Base-by-base conservation (phyloP, 1,140 invertebrate genomes). In the Lepidurus packardi region DNA sequence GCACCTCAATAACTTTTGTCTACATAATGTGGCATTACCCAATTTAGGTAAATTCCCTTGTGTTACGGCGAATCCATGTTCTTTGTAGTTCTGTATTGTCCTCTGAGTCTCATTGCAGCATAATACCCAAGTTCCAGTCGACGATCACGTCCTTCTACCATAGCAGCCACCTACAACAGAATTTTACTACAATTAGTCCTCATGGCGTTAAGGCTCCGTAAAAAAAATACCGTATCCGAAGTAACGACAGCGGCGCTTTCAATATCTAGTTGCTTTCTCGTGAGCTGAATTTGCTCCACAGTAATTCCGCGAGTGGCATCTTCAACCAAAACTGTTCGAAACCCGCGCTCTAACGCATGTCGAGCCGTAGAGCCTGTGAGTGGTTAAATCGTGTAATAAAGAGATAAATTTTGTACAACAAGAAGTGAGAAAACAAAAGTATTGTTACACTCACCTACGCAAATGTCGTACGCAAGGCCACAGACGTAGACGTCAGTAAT, bases 391-490 rank as follows among this genome's bases (percentile, higher is more conserved):
- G 1, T n/a, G 7, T 44, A 34, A 13, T 6, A 25, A n/a, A 21
- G 8, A 53, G 45, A 77, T 42, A 7, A 13, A 16, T 1, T 77
- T 43, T 53, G 43, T 47, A 76, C 0, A 24, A 76, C 0, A 43
- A 2, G 75, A 41, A 24, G 13, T 1, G 43, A 34, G 21, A 76
- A 76, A 73, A 65, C 7, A 1, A 34, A 16, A 34, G n/a, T 16
- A 6, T 21, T n/a, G 34, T 16, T 74, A 77, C 42, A 84, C 89
- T 86, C 85, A 90, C 93, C 94, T 16, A 99, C 97, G 85, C 97
- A 99, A 74, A 98, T 93, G 85, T 99, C 97, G 82, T 96, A 96
- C 0, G 97, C 97, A 73, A 99, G 86, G 0, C 97, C 97, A 85
- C 95, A 98, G 13, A 98, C 91, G 84, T 95, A 98, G 78, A 98